Evolutionary conservation across 2,797 vertebrate species (phyloP).

Genomic region (Falco cherrug): DNA sequence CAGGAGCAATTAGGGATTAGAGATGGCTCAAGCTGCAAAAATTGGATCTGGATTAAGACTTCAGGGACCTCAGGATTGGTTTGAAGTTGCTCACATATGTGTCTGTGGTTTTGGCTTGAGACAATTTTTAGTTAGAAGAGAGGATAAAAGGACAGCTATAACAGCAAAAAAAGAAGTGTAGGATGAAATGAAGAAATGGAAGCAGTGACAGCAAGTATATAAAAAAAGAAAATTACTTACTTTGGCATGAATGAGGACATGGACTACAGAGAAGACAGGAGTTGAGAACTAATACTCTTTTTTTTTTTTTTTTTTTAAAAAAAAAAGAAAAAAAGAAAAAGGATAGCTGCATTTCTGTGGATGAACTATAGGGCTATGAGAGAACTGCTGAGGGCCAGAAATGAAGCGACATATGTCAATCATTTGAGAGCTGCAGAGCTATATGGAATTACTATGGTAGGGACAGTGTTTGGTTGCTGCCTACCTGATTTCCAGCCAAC

Average conservation of each 20-base stretch:
- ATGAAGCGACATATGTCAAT: not conserved
- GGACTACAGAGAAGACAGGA: not conserved
- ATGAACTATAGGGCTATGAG: not conserved
- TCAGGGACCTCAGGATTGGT: constrained; percentile 52
- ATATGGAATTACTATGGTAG: not conserved
- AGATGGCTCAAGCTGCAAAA: constrained; percentile 68
- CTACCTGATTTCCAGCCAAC: not conserved
- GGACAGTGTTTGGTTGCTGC: not conserved
- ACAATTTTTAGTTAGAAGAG: constrained; percentile 41
- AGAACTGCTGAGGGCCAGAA: not conserved
- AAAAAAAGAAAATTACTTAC: constrained; percentile 3
- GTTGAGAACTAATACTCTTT: not conserved
- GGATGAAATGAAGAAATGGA: constrained; percentile 57
- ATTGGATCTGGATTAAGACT: constrained; percentile 69
- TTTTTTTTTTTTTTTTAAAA: too few relatives aligned
- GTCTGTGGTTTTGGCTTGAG: constrained; percentile 66
- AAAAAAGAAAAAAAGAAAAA: rapidly evolving
- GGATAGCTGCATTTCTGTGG: not conserved
- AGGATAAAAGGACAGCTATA: constrained; percentile 56
- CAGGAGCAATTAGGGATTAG: constrained; percentile 71
- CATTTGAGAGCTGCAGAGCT: not conserved
- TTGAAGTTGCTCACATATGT: constrained; percentile 71
- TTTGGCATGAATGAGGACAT: not conserved
- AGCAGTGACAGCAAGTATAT: constrained; percentile 9
- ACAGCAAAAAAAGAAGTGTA: constrained; percentile 47